Conservation (phyloP, 2,797 vertebrate genomes). For the Helostoma temminkii region DNA sequence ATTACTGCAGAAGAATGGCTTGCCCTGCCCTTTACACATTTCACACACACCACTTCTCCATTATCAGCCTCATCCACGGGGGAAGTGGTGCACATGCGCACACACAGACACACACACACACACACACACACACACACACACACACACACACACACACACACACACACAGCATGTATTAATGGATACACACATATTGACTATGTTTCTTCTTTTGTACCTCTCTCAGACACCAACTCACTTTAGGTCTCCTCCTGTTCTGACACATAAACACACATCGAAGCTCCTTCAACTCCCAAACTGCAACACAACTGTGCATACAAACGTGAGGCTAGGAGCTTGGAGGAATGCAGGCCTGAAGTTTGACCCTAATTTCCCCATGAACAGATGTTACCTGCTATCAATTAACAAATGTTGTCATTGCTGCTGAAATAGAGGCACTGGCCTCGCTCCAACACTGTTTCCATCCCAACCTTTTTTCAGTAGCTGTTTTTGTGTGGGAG, state of each 20-base stretch:
- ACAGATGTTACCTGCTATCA: constrained; percentile 91
- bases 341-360: constrained; percentile 73
- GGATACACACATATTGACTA: constrained; percentile 13
- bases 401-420: constrained; percentile 89
- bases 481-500: constrained; percentile 29
- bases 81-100: constrained; percentile 9
- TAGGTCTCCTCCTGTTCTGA: constrained; percentile 19
- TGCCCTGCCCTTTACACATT: constrained; percentile 78
- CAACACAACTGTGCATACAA: constrained; percentile 5
- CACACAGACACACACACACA: constrained; percentile 23
- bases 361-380: constrained; percentile 84
- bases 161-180: constrained; percentile 17
- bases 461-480: constrained; percentile 59
- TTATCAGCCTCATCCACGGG: constrained; percentile 69
- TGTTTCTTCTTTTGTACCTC: constrained; percentile 14
- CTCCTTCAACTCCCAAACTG: constrained; percentile 17
- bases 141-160: constrained; percentile 45
- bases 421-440: constrained; percentile 82
- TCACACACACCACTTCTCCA: constrained; percentile 77
- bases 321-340: constrained; percentile 48
- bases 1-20: constrained; percentile 80
- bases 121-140: constrained; percentile 28
- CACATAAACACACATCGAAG: constrained; percentile 22
- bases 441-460: constrained; percentile 58
- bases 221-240: background rate